phyloP scores from a whole-genome alignment of 2,888 invertebrate genomes.

The Corbicula japonica region DNA sequence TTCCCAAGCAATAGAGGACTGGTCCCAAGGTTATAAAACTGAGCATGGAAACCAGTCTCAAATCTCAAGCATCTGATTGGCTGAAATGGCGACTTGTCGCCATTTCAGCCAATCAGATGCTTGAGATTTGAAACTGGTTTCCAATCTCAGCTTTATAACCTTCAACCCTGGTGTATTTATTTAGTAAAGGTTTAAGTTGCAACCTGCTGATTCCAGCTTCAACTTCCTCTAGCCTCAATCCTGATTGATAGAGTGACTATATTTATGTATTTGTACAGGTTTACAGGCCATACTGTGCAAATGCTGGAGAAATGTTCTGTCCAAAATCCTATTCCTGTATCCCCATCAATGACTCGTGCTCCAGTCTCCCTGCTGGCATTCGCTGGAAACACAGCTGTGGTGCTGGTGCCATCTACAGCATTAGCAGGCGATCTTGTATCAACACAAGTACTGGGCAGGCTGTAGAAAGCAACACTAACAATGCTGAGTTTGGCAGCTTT shows the following conservation, averaged over 20 bases:
- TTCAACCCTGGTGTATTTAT: too few relatives aligned
- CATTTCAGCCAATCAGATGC: too few relatives aligned
- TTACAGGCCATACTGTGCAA: slow-evolving; percentile 51
- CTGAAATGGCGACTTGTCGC: too few relatives aligned
- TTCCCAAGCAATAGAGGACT: too few relatives aligned
- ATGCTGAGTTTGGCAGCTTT: slow-evolving; percentile 39
- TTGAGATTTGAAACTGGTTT: too few relatives aligned
- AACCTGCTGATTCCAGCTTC: too few relatives aligned
- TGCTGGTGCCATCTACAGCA: slow-evolving; percentile 47
- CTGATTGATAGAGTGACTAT: not conserved
- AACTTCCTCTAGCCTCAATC: too few relatives aligned
- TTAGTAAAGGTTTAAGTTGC: too few relatives aligned
- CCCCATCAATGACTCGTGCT: slow-evolving; percentile 39
- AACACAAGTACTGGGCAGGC: slow-evolving; percentile 35
- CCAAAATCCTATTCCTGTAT: slow-evolving; percentile 59
- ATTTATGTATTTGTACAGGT: slow-evolving; percentile 30
- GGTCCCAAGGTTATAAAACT: too few relatives aligned
- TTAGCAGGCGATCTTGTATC: slow-evolving; percentile 46
- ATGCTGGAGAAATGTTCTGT: slow-evolving; percentile 38
- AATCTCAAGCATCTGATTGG: too few relatives aligned
- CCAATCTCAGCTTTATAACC: too few relatives aligned
- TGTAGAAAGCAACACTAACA: slow-evolving; percentile 15
- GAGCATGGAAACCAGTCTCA: too few relatives aligned
- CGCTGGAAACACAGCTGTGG: slow-evolving; percentile 57
- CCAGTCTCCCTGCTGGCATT: slow-evolving; percentile 27